Evolutionary conservation across 2,797 vertebrate species (phyloP), one percentile per base, ranked within the genome.

Genomic region (Tauraco hartlaubi): DNA sequence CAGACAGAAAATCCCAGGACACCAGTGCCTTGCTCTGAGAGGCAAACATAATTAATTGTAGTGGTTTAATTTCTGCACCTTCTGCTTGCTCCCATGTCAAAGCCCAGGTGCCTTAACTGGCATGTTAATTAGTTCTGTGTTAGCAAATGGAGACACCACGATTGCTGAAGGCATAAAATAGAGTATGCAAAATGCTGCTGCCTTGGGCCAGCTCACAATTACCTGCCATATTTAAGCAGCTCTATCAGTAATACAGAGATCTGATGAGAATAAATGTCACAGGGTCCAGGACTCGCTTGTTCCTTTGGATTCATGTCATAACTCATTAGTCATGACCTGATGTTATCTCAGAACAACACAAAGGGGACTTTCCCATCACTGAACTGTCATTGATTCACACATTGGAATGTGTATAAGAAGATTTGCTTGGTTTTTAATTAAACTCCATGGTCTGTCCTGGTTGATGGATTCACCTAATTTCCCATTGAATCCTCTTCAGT

Each of bases 1-100:
- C 68, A 62, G 90, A 55, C 39, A 94, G 92, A 52, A 92, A 86
- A 77, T 95, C 96, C 93, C 94, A 72, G 59, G 85, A 68, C 71
- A 55, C 62, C 11, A 2, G 9, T 15, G 37, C 31, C 79, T 76
- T 58, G 63, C 77, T 94, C 79, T 0, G 7, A 95, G 93, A 94
- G 75, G 62, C 62, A 76, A 93, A 82, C 69, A 33, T 96, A 97
- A 97, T 97, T 98, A 97, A 97, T 97, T 96, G 91, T 46, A 79
- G 88, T 94, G 62, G 56, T 95, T 97, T 97, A 89, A 97, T 94
- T 95, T 74, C 91, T 94, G 80, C 78, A 72, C 87, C 71, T 94
- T 91, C 92, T 91, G 66, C 86, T 77, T 85, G 85, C 63, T 82
- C 76, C 74, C 17, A 43, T 88, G 96, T 94, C 94, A 96, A 94